A percentile compares a stretch with the other conserved stretches of the same genome.
phyloP scores from a whole-genome alignment of 2,797 vertebrate genomes.

The Ambastaia sidthimunki region DNA sequence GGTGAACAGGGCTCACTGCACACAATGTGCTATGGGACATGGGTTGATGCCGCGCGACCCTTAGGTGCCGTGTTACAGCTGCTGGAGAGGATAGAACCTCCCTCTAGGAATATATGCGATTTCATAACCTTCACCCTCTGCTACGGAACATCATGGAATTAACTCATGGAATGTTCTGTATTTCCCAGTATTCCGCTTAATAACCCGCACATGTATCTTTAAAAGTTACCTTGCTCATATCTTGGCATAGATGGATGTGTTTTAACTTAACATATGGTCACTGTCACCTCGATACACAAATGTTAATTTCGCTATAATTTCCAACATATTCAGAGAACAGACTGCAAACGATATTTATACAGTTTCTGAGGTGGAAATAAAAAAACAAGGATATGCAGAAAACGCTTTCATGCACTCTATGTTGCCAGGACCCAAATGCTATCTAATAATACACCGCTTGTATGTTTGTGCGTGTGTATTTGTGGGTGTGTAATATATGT shows the following conservation, averaged over 20 bases:
- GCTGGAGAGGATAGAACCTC: background rate
- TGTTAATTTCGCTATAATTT: constrained; percentile 24
- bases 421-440: constrained; percentile 45
- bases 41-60: background rate
- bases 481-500: background rate
- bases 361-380: constrained; percentile 26
- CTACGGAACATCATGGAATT: constrained; percentile 22
- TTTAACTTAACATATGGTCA: background rate
- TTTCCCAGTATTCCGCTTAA: background rate
- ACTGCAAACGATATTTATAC: background rate
- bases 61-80: background rate
- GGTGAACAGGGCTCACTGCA: constrained; percentile 25
- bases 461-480: background rate
- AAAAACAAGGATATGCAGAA: background rate
- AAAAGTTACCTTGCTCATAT: constrained; percentile 6
- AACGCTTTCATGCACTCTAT: constrained; percentile 18
- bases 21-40: constrained; percentile 16
- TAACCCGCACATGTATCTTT: constrained; percentile 1
- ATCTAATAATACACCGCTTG: background rate
- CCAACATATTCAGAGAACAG: background rate
- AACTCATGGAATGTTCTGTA: constrained; percentile 5
- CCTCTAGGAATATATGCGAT: constrained; percentile 28
- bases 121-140: constrained; percentile 38
- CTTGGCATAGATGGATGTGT: constrained; percentile 26
- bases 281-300: constrained; percentile 16